phyloP scores from a whole-genome alignment of 2,888 invertebrate genomes.

The Spialia ferax region DNA sequence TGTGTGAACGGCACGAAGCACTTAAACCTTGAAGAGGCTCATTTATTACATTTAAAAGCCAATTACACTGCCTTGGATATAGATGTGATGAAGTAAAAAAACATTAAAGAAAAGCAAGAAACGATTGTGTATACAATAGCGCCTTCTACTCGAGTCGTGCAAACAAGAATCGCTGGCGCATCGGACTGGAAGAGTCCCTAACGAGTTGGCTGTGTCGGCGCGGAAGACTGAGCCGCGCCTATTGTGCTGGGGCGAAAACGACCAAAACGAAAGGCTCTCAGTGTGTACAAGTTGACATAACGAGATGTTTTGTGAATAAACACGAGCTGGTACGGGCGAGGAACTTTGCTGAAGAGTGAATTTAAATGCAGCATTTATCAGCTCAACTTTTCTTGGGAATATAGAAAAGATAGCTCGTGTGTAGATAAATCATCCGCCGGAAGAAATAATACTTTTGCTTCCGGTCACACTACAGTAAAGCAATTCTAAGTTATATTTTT shows the following conservation, averaged over 20 bases:
- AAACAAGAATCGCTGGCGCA: constrained; percentile 52
- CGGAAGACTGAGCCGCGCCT: constrained; percentile 46
- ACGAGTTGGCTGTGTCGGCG: constrained; percentile 56
- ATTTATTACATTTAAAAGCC: constrained; percentile 3
- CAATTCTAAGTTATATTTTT: too few species aligned
- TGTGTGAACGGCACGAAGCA: not conserved
- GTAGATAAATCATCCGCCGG: not conserved
- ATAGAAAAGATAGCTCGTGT: not conserved
- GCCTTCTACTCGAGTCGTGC: constrained; percentile 39
- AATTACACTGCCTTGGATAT: constrained; percentile 6
- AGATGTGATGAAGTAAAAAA: constrained; percentile 23
- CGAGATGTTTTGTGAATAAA: constrained; percentile 52
- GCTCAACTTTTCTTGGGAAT: not conserved
- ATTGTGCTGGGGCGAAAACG: constrained; percentile 51
- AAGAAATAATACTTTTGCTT: too few species aligned
- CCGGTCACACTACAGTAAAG: too few species aligned
- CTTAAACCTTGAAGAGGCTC: constrained; percentile 4
- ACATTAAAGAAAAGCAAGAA: constrained; percentile 27
- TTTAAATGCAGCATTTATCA: constrained; percentile 8
- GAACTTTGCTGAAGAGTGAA: constrained; percentile 7
- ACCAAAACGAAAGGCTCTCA: constrained; percentile 42
- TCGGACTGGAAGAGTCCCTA: constrained; percentile 56
- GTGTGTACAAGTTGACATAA: constrained; percentile 50
- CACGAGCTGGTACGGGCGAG: constrained; percentile 24
- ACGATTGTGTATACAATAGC: constrained; percentile 27